A percentile compares a stretch with the other conserved stretches of the same genome.
Conservation (phyloP, 2,888 invertebrate genomes). For the Gerris lacustris region DNA sequence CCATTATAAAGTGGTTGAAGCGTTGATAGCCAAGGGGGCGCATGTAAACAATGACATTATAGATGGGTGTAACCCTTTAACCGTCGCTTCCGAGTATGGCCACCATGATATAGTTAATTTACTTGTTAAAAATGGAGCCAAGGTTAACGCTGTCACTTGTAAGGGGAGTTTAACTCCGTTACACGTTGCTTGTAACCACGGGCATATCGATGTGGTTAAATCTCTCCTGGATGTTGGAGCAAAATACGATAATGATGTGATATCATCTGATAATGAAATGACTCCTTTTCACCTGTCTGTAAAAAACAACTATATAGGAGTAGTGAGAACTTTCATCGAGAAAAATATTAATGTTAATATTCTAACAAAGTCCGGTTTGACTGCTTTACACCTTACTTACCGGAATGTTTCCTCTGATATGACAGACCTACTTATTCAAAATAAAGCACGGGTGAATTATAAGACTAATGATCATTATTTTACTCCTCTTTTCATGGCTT, state of each 20-base stretch:
- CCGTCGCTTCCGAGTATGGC: slow-evolving; percentile 20
- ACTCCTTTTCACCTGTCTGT: too few species aligned
- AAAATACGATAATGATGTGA: too few species aligned
- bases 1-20: slow-evolving; percentile 22
- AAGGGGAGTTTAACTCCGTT: slow-evolving; percentile 23
- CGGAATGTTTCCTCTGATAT: too few species aligned
- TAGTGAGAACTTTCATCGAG: too few species aligned
- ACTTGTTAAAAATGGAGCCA: slow-evolving; percentile 21
- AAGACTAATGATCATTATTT: too few species aligned
- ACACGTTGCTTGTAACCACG: slow-evolving; percentile 10
- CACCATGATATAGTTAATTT: slow-evolving; percentile 23
- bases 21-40: slow-evolving; percentile 25
- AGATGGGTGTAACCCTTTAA: slow-evolving; percentile 18
- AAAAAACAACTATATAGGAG: too few species aligned
- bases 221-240: slow-evolving; percentile 6
- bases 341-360: too few species aligned
- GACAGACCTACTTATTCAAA: too few species aligned
- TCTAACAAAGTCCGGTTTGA: background rate
- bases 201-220: slow-evolving; percentile 11
- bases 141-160: slow-evolving; percentile 22
- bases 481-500: background rate
- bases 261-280: too few species aligned
- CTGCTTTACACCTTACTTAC: slow-evolving; percentile 6
- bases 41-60: slow-evolving; percentile 16
- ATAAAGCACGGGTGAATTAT: too few species aligned